Conservation (phyloP, 37 sponge, comb jelly and placozoan species). For the Halisarca cf. caerulea region DNA sequence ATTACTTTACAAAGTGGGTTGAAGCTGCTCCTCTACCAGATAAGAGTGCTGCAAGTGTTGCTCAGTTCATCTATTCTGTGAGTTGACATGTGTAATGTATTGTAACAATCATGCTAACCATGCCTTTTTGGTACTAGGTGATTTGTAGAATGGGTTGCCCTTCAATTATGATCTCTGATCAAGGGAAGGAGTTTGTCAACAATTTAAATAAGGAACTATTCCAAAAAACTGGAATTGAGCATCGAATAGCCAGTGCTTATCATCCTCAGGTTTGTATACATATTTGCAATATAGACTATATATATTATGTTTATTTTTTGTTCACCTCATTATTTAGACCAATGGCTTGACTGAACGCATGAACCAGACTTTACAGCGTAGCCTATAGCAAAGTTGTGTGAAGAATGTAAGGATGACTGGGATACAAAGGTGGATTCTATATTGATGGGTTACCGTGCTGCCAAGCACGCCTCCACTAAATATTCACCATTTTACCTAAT, state of each 20-base stretch:
- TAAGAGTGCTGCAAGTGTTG: conserved; percentile 36
- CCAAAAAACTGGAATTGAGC: conserved; percentile 23
- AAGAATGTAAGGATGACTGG: conserved; percentile 46
- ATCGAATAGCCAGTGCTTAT: conserved; percentile 30
- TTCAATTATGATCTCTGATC: conserved; percentile 20
- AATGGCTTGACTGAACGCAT: conserved; percentile 51
- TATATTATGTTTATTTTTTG: background rate
- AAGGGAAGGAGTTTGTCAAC: conserved; percentile 57
- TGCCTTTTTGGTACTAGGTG: background rate
- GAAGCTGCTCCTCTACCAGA: conserved; percentile 46
- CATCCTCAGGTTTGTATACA: conserved; percentile 40
- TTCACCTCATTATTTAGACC: background rate
- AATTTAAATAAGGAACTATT: conserved; percentile 8
- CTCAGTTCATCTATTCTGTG: conserved; percentile 30
- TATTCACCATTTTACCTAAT: conserved; percentile 45
- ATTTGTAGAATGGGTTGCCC: conserved; percentile 38
- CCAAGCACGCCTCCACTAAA: conserved; percentile 35
- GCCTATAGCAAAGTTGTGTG: conserved; percentile 31
- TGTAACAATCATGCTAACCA: background rate
- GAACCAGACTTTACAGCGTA: conserved; percentile 30
- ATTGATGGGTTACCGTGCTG: conserved; percentile 30
- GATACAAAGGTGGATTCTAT: conserved; percentile 36
- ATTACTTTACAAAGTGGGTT: conserved; percentile 57
- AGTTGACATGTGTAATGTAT: conserved; percentile 8
- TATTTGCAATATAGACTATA: background rate